Evolutionary conservation across 2,888 invertebrate species (phyloP).

Genomic region (Chironomus riparius): DNA sequence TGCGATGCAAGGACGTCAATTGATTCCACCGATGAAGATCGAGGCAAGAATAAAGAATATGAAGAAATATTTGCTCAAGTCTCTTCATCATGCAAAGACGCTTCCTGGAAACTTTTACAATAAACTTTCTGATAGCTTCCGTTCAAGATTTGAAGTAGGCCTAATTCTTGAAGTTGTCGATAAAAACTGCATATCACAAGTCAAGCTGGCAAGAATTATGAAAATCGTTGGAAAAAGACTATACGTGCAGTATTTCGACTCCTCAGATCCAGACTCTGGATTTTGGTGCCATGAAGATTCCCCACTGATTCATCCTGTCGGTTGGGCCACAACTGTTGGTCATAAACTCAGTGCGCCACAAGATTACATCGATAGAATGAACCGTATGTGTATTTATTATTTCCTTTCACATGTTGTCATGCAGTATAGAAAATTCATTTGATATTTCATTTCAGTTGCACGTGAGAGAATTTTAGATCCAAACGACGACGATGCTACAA

Average conservation of each 20-base stretch:
- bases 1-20: constrained; percentile 86
- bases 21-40: constrained; percentile 88
- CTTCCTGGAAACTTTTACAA: constrained; percentile 86
- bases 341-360: constrained; percentile 80
- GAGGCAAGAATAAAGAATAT: constrained; percentile 91
- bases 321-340: constrained; percentile 89
- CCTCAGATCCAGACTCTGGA: constrained; percentile 67
- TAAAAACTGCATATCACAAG: constrained; percentile 89
- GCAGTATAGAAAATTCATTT: no score
- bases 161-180: constrained; percentile 90
- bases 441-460: constrained; percentile 35
- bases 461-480: constrained; percentile 43
- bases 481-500: constrained; percentile 69
- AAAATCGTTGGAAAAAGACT: constrained; percentile 88
- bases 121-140: constrained; percentile 75
- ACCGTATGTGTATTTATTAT: constrained; percentile 45
- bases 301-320: constrained; percentile 87
- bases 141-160: constrained; percentile 73
- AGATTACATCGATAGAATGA: constrained; percentile 64
- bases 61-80: constrained; percentile 88
- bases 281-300: constrained; percentile 98
- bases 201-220: constrained; percentile 79
- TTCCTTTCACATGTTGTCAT: no score
- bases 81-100: constrained; percentile 90
- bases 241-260: constrained; percentile 82